Conservation (phyloP, 2,797 vertebrate genomes). For the Miichthys miiuy region DNA sequence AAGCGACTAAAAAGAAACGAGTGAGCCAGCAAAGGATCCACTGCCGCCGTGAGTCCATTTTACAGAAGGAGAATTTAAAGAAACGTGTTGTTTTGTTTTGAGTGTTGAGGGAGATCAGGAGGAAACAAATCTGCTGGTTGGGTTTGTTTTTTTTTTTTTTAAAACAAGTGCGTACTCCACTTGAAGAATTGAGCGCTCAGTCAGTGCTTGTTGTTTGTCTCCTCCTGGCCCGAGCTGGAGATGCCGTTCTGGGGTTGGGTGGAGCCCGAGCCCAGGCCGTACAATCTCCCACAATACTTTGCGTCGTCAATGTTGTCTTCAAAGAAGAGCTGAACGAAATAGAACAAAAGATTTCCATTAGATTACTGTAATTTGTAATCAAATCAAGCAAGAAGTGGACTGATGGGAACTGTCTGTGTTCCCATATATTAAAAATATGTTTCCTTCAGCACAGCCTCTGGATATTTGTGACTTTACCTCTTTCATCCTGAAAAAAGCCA, state of each 20-base stretch:
- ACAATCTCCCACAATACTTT: slow-evolving; percentile 97
- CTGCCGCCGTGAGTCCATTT: slow-evolving; percentile 40
- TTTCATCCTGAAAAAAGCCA: slow-evolving; percentile 99
- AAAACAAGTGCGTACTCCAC: slow-evolving; percentile 81
- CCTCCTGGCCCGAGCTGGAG: slow-evolving; percentile 85
- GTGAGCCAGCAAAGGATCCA: slow-evolving; percentile 38
- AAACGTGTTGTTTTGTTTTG: slow-evolving; percentile 14
- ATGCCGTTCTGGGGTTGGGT: slow-evolving; percentile 94
- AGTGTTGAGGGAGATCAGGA: slow-evolving; percentile 21
- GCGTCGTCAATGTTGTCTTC: slow-evolving; percentile 99
- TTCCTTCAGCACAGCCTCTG: neutral
- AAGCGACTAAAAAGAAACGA: slow-evolving; percentile 66
- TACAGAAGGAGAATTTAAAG: slow-evolving; percentile 25
- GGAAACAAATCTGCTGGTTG: slow-evolving; percentile 66
- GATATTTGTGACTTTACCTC: slow-evolving; percentile 84
- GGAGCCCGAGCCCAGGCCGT: slow-evolving; percentile 96
- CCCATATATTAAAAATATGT: no score
- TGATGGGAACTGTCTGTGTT: no score
- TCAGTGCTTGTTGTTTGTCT: slow-evolving; percentile 93
- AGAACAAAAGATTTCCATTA: slow-evolving; percentile 16
- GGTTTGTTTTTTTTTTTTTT: slow-evolving; percentile 55
- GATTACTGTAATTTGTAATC: no score
- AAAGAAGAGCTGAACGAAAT: slow-evolving; percentile 91
- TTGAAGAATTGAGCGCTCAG: slow-evolving; percentile 44
- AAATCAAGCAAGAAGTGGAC: no score